Conservation (phyloP, 2,888 invertebrate genomes). For the Anodontia alba region DNA sequence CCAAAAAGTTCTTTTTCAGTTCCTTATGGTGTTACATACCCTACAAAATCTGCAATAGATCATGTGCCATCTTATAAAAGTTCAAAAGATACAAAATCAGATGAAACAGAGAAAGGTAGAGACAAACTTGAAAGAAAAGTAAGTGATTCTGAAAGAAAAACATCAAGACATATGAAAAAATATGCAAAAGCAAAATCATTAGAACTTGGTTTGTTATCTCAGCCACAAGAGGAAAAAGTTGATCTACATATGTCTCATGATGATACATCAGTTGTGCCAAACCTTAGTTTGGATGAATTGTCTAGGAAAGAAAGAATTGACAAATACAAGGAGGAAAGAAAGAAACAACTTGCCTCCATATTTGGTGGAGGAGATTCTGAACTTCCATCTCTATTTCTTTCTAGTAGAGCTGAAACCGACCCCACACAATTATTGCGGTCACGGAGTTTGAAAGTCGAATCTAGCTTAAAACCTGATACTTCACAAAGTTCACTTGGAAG, state of each 20-base stretch:
- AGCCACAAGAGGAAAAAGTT: constrained; percentile 21
- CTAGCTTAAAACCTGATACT: constrained; percentile 52
- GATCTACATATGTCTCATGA: constrained; percentile 37
- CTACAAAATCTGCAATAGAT: not conserved
- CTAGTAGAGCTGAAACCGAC: constrained; percentile 42
- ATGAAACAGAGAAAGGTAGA: constrained; percentile 34
- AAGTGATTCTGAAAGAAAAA: not conserved
- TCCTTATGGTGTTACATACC: not conserved
- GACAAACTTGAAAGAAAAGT: constrained; percentile 11
- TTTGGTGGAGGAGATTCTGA: constrained; percentile 52
- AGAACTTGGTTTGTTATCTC: constrained; percentile 54
- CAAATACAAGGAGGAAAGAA: constrained; percentile 90
- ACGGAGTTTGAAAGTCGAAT: constrained; percentile 61
- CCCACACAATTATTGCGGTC: constrained; percentile 54
- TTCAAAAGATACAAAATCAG: constrained; percentile 13
- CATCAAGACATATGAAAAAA: constrained; percentile 35
- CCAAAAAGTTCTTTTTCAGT: not conserved
- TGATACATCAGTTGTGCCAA: constrained; percentile 35
- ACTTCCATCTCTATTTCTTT: constrained; percentile 63
- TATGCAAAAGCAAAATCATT: constrained; percentile 55
- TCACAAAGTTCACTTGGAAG: constrained; percentile 45
- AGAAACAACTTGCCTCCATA: constrained; percentile 88
- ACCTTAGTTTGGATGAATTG: constrained; percentile 36
- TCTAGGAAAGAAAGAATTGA: constrained; percentile 88
- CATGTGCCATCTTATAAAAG: not conserved